A percentile compares a stretch with the other conserved stretches of the same genome.
Conservation (phyloP, 2,888 invertebrate species). For the Nomada hirtipes region DNA sequence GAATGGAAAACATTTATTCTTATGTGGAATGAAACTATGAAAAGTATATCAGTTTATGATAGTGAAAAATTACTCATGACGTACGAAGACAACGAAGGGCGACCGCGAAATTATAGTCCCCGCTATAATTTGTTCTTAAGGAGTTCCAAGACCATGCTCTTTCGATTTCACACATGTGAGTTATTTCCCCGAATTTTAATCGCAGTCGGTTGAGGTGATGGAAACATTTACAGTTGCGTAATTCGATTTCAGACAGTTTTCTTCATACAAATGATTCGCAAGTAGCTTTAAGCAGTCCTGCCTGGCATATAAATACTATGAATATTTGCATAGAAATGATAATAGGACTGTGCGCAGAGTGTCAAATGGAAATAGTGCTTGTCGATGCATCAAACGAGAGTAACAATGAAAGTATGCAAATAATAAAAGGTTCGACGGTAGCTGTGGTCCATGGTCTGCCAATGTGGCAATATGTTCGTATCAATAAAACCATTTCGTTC, state of each 20-base stretch:
- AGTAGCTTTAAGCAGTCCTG: constrained; percentile 54
- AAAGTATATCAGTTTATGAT: constrained; percentile 62
- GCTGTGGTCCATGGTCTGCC: constrained; percentile 40
- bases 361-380: constrained; percentile 58
- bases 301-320: background rate
- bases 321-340: constrained; percentile 67
- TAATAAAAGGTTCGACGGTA: background rate
- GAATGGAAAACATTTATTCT: constrained; percentile 73
- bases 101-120: background rate
- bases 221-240: background rate
- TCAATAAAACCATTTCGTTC: constrained; percentile 24
- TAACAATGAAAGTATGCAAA: constrained; percentile 5
- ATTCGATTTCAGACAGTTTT: constrained; percentile 64
- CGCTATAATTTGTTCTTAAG: constrained; percentile 49
- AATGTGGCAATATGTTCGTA: constrained; percentile 59
- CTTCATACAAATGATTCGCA: constrained; percentile 31
- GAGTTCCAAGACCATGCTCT: constrained; percentile 39
- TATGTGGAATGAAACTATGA: constrained; percentile 55
- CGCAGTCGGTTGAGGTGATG: background rate
- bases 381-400: background rate
- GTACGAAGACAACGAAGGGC: constrained; percentile 12
- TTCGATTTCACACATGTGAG: constrained; percentile 72
- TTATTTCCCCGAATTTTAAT: background rate
- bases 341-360: constrained; percentile 69
- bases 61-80: constrained; percentile 40